Evolutionary conservation across 2,888 invertebrate genomes (phyloP), one percentile per base, ranked within the genome.

Genomic region (Drosophila algonquin): DNA sequence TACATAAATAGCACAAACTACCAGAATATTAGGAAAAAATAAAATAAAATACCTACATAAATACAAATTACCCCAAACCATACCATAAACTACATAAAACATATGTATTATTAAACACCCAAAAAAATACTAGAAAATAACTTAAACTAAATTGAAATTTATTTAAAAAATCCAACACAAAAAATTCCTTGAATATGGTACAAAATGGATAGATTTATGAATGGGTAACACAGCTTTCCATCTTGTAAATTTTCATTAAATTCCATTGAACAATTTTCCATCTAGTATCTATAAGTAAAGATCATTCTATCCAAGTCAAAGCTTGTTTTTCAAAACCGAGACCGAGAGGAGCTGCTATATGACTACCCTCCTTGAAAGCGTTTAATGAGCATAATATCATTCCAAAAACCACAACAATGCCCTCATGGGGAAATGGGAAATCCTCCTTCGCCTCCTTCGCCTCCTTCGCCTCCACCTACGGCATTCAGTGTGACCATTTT

Each of bases 401-500:
- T 40, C 32, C 27, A 44, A 44, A 67, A 50, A 10, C 71, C 32
- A 7, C 10, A 35, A 21, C 18, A 18, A 18, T 51, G 24, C 52
- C 52, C 45, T n/a, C 27, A 40, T 24, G 35, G 18, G 44, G 3
- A 21, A 21, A 21, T 21, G 21, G 3, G 21, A 3, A 21, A 21
- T 21, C 21, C 21, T 21, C 21, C 21, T 21, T 50, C 30, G 16
- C 4, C 32, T 32, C 16, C 18, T 53, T 50, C 30, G 16, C 4
- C 52, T 32, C 16, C 18, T 53, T 24, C 32, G 35, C 14, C n/a
- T 5, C 24, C 24, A 5, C 0, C 24, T 27, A 45, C 51, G 44
- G 40, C 50, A 70, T 24, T 58, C 50, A 62, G 45, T 51, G 48
- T 51, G 44, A 52, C 27, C 54, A 46, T 64, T 72, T 64, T 30